phyloP scores from a whole-genome alignment of 2,888 invertebrate genomes.

The Aphodius sticticus region DNA sequence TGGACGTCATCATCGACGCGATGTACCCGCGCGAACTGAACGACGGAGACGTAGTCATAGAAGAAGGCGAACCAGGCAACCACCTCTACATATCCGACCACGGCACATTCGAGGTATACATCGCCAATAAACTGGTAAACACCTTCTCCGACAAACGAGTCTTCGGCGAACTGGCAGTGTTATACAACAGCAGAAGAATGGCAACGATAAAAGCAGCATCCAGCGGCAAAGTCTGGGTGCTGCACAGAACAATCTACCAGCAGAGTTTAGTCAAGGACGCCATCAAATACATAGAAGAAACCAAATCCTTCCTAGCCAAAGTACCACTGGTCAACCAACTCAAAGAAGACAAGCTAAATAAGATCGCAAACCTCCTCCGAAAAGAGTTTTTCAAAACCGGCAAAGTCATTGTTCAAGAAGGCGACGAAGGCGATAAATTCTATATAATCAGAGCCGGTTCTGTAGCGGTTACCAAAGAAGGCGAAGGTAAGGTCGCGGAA shows the following conservation, averaged over 20 bases:
- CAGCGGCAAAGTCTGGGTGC: slow-evolving; percentile 86
- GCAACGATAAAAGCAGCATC: slow-evolving; percentile 86
- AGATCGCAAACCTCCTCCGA: slow-evolving; percentile 88
- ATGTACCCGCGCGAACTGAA: slow-evolving; percentile 52
- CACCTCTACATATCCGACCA: slow-evolving; percentile 87
- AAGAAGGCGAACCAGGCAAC: slow-evolving; percentile 65
- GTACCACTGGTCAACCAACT: slow-evolving; percentile 83
- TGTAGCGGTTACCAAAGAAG: slow-evolving; percentile 76
- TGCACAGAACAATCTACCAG: slow-evolving; percentile 87
- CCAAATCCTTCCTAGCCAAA: slow-evolving; percentile 82
- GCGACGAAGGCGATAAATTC: slow-evolving; percentile 88
- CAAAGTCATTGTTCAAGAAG: slow-evolving; percentile 83
- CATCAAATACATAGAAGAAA: slow-evolving; percentile 84
- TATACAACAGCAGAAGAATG: slow-evolving; percentile 92
- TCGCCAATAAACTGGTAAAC: slow-evolving; percentile 78
- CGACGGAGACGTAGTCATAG: slow-evolving; percentile 53
- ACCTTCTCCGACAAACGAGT: slow-evolving; percentile 83
- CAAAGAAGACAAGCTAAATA: slow-evolving; percentile 73
- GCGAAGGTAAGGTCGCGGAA: slow-evolving; percentile 70
- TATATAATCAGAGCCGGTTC: slow-evolving; percentile 89
- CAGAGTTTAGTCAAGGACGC: slow-evolving; percentile 89
- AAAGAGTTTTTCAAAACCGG: slow-evolving; percentile 86
- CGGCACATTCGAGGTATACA: slow-evolving; percentile 87
- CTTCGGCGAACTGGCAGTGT: slow-evolving; percentile 91
- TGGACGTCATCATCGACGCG: slow-evolving; percentile 54